These are phyloP conservation scores for Macquaria ambigua DNA, from an alignment of 2,113 vertebrate genomes.

Conservation along the genomic window DNA sequence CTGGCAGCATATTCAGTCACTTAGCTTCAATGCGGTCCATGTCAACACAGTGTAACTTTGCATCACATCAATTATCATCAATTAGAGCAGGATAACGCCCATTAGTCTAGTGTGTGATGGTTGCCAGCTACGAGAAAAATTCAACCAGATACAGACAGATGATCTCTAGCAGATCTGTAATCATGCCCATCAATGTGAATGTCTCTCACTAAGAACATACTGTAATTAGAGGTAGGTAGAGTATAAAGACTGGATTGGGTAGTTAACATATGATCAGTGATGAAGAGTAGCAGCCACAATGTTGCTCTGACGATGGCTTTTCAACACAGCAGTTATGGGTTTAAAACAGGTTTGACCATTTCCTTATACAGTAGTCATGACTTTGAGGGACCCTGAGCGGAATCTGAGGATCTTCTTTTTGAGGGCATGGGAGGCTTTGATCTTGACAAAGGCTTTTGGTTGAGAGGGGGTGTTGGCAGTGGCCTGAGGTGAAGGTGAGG, in stretches of 20 bases:
- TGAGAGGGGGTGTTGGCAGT: constrained; percentile 67
- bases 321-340: neutral
- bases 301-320: constrained; percentile 25
- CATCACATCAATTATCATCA: constrained; percentile 34
- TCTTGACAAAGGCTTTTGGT: constrained; percentile 91
- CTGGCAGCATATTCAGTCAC: constrained; percentile 12
- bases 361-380: constrained; percentile 93
- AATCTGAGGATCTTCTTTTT: constrained; percentile 95
- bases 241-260: neutral
- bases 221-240: constrained; percentile 57
- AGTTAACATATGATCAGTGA: constrained; percentile 9
- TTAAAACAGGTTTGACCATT: neutral
- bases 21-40: neutral
- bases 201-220: constrained; percentile 17
- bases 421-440: constrained; percentile 94
- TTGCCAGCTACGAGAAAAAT: constrained; percentile 25
- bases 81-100: constrained; percentile 21
- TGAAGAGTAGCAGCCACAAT: neutral
- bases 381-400: constrained; percentile 92
- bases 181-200: constrained; percentile 2
- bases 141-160: constrained; percentile 23
- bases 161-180: constrained; percentile 29
- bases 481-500: constrained; percentile 77
- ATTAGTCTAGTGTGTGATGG: constrained; percentile 30
- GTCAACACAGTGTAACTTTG: constrained; percentile 32